Percentiles rank a stretch among this genome's conserved stretches.
Evolutionary conservation across 2,113 vertebrate species (phyloP).

Genomic region (Sylvietta virens): DNA sequence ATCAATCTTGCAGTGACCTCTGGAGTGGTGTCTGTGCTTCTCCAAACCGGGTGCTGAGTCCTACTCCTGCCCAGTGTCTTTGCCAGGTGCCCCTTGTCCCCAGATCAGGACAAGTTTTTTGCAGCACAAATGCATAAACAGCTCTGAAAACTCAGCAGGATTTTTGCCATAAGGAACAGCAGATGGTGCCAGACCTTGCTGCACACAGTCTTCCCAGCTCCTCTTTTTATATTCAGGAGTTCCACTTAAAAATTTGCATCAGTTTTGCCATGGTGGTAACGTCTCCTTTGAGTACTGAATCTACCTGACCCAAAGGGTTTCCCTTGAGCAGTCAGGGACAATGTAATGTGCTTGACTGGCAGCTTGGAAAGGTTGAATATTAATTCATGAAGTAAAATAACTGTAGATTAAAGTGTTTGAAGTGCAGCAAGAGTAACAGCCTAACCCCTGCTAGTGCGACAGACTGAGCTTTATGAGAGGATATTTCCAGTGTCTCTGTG

Average conservation of each 20-base stretch:
- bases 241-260: not conserved
- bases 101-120: not conserved
- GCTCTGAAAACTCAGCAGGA: not conserved
- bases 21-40: accelerated
- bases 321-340: not conserved
- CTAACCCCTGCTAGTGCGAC: not conserved
- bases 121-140: not conserved
- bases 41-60: not conserved
- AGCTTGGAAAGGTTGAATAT: not conserved
- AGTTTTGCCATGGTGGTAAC: not conserved
- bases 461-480: not conserved
- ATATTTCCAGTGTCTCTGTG: not conserved
- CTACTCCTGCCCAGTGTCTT: not conserved
- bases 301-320: not conserved
- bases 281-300: not conserved
- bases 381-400: not conserved
- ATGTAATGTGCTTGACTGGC: not conserved
- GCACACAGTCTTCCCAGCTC: not conserved
- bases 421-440: not conserved
- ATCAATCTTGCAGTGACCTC: not conserved
- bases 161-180: slow-evolving; percentile 46
- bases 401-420: not conserved
- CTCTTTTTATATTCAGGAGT: not conserved
- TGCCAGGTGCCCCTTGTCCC: not conserved
- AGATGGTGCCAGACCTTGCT: slow-evolving; percentile 58